Percentiles rank a stretch among this genome's conserved stretches.
These are phyloP conservation scores for Pachydiplax longipennis DNA, from an alignment of 2,888 invertebrate species.

Conservation along the genomic window DNA sequence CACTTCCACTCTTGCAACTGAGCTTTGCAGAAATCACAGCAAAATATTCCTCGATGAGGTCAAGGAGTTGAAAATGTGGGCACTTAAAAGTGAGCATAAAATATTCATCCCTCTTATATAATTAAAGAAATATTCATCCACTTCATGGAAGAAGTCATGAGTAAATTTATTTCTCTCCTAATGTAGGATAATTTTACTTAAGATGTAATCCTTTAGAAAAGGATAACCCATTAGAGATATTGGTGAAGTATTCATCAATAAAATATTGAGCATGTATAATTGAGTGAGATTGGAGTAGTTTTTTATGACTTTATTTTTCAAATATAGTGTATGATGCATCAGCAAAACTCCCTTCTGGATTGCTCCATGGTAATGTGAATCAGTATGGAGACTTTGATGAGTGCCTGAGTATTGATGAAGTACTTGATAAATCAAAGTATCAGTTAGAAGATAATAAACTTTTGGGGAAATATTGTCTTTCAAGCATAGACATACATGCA, in stretches of 20 bases:
- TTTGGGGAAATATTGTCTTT: slow-evolving; percentile 52
- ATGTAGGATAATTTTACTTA: no score
- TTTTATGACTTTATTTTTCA: slow-evolving; percentile 49
- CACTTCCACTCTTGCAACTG: slow-evolving; percentile 59
- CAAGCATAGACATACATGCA: slow-evolving; percentile 47
- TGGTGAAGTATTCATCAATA: no score
- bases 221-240: background rate
- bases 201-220: background rate
- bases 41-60: slow-evolving; percentile 63
- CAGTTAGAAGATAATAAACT: slow-evolving; percentile 47
- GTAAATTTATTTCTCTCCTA: no score
- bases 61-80: slow-evolving; percentile 61
- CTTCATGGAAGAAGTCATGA: no score
- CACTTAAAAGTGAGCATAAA: slow-evolving; percentile 48
- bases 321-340: slow-evolving; percentile 74
- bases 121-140: no score
- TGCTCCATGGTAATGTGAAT: slow-evolving; percentile 73
- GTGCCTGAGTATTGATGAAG: slow-evolving; percentile 60
- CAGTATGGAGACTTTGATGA: slow-evolving; percentile 77
- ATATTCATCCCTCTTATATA: no score
- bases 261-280: background rate
- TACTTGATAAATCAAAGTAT: background rate
- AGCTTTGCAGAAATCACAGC: slow-evolving; percentile 63
- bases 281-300: no score
- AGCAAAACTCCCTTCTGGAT: slow-evolving; percentile 73